Evolutionary conservation across 2,113 vertebrate genomes (phyloP), one percentile per base, ranked within the genome.

Genomic region (Galeopterus variegatus): DNA sequence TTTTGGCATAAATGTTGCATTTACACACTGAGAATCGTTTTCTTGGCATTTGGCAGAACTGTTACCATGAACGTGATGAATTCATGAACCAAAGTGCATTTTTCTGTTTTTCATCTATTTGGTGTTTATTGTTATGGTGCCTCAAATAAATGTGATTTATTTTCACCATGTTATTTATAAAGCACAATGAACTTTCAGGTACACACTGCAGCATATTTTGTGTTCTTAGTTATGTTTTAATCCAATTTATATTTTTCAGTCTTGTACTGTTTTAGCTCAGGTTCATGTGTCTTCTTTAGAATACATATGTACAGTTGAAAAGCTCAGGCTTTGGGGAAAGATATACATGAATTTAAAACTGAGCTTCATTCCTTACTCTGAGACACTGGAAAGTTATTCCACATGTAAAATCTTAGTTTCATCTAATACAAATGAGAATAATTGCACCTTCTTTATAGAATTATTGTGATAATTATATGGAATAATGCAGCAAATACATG

Each of bases 1-100:
- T 76, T 83, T 96, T 11, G 85, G 50, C 83, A 92, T 97, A 94
- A 97, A 94, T 93, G 72, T 91, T 97, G 64, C 91, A 80, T 94
- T 94, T 91, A 79, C 52, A 79, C 12, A 41, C 67, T 56, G 82
- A 64, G 52, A 94, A 52, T 90, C 15, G 3, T 90, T 94, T 93
- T 62, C 76, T 52, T 95, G 86, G 52, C 93, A 56, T 94, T 94
- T 77, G 45, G n/a, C 60, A 85, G 48, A 76, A 77, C 88, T 91
- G 62, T 89, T 95, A 64, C 67, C 65, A 82, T 72, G 89, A 94
- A 28, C 24, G 56, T 87, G 86, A 95, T 72, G 69, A 93, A 95
- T 96, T 96, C 77, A 76, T 94, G 48, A 95, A 19, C 62, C 45
- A 58, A 36, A 24, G 58, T 92, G 41, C 72, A 62, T 76, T 94